Evolutionary conservation across 1,140 invertebrate genomes (phyloP).

Genomic region (Trichomalopsis sarcophagae): DNA sequence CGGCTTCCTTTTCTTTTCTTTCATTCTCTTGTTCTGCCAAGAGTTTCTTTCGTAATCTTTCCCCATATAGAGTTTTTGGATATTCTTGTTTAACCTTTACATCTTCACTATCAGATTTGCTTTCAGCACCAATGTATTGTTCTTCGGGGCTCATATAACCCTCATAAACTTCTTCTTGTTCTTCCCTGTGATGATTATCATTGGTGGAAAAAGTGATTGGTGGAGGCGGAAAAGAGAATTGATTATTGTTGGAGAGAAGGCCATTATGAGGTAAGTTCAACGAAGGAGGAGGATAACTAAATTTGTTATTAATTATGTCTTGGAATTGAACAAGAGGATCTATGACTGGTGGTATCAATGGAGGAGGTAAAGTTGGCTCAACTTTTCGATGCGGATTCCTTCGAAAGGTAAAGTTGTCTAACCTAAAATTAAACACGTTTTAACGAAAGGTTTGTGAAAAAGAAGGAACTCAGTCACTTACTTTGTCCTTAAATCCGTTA

Average conservation of each 20-base stretch:
- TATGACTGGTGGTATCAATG: neutral
- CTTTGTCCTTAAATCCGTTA: constrained; percentile 68
- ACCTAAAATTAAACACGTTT: constrained; percentile 56
- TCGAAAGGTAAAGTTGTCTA: constrained; percentile 62
- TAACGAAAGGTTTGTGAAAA: neutral
- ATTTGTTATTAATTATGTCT: neutral
- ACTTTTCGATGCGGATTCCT: constrained; percentile 51
- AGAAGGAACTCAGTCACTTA: constrained; percentile 55
- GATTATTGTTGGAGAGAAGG: neutral
- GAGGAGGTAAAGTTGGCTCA: neutral
- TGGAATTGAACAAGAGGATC: neutral
- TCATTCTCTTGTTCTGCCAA: constrained; percentile 55
- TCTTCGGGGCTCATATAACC: neutral
- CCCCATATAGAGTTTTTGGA: constrained; percentile 62
- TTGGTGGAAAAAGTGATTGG: constrained; percentile 1
- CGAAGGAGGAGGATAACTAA: constrained; percentile 12
- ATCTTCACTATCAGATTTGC: constrained; percentile 24
- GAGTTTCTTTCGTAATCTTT: constrained; percentile 64
- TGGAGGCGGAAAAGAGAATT: neutral
- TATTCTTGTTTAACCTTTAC: constrained; percentile 44
- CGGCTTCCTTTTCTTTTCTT: constrained; percentile 21
- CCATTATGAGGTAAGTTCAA: neutral
- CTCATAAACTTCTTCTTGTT: constrained; percentile 8
- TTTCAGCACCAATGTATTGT: neutral
- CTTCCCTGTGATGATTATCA: neutral